A percentile compares a stretch with the other conserved stretches of the same genome.
Evolutionary conservation across 2,797 vertebrate genomes (phyloP).

Genomic region (Emydoidea blandingii): DNA sequence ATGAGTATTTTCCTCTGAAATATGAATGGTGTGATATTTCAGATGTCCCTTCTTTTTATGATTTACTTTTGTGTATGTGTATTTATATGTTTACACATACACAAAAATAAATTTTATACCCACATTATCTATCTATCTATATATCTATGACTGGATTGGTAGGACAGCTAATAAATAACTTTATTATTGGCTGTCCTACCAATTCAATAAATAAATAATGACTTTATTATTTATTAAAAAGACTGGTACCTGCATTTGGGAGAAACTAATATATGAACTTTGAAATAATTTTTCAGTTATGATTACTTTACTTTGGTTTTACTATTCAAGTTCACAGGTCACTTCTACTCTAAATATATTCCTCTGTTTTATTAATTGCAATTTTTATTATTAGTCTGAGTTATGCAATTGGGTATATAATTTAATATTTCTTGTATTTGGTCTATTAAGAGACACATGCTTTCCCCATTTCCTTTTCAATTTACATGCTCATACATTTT

Average conservation of each 20-base stretch:
- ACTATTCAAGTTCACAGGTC: background rate
- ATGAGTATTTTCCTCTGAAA: background rate
- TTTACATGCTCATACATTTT: slow-evolving; percentile 66
- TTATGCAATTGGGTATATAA: slow-evolving; percentile 42
- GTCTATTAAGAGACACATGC: slow-evolving; percentile 49
- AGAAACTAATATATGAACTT: background rate
- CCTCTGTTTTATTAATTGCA: slow-evolving; percentile 36
- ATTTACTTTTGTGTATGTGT: background rate
- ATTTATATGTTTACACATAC: background rate
- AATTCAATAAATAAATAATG: background rate
- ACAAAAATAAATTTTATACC: background rate
- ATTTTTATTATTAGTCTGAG: slow-evolving; percentile 48
- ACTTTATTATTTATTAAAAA: slow-evolving; percentile 45
- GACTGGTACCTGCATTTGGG: slow-evolving; percentile 12
- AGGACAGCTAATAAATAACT: background rate
- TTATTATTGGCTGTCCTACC: background rate
- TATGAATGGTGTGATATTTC: background rate
- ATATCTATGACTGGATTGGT: background rate
- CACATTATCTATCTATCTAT: background rate
- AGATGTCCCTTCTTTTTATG: background rate
- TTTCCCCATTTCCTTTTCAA: slow-evolving; percentile 52
- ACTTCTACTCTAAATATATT: slow-evolving; percentile 39
- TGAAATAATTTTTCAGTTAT: slow-evolving; percentile 24
- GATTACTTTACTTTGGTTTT: slow-evolving; percentile 37
- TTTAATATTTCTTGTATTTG: slow-evolving; percentile 41